Evolutionary conservation across 2,888 invertebrate species (phyloP).

Genomic region (Oligia latruncula): DNA sequence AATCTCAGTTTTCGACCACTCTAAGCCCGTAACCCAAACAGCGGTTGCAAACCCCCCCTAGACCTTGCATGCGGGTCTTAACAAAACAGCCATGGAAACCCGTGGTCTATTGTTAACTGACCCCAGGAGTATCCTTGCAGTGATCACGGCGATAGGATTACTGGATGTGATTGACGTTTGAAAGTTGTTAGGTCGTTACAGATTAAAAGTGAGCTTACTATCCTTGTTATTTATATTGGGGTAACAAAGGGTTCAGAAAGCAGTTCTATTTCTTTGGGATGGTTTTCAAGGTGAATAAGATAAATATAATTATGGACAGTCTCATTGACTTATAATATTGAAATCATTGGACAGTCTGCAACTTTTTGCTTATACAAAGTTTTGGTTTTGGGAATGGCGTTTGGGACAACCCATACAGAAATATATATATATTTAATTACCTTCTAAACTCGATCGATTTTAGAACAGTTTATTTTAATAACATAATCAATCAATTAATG

Average conservation of each 20-base stretch:
- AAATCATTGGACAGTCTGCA: background rate
- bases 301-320: background rate
- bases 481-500: background rate
- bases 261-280: background rate
- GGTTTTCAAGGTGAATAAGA: background rate
- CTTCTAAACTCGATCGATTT: background rate
- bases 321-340: background rate
- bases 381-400: background rate
- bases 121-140: slow-evolving; percentile 57
- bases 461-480: background rate
- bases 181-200: background rate
- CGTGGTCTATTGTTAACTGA: slow-evolving; percentile 66
- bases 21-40: slow-evolving; percentile 24
- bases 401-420: background rate
- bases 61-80: slow-evolving; percentile 51
- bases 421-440: too few relatives aligned
- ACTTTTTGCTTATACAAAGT: background rate
- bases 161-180: slow-evolving; percentile 35
- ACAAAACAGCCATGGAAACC: slow-evolving; percentile 46
- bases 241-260: background rate
- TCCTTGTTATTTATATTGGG: background rate
- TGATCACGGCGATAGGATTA: slow-evolving; percentile 46
- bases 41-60: slow-evolving; percentile 47
- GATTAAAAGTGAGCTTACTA: background rate
- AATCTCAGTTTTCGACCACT: slow-evolving; percentile 33